These are phyloP conservation scores for Ormyrus nitidulus DNA, from an alignment of 2,888 invertebrate species.

Conservation along the genomic window DNA sequence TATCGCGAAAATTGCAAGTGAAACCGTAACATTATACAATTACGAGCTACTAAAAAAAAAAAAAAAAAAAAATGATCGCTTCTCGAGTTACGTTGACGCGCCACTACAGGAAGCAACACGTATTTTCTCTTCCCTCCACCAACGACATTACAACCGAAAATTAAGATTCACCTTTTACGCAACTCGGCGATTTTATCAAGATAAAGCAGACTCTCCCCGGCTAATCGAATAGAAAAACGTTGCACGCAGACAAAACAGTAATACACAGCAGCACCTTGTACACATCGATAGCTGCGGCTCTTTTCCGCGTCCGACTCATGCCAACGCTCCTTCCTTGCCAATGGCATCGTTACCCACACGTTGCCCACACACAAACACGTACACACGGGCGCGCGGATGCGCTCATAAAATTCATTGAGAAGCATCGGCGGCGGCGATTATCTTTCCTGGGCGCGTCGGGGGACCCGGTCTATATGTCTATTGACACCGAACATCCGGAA, in stretches of 20 bases:
- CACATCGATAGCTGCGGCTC: background rate
- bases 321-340: background rate
- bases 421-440: conserved; percentile 26
- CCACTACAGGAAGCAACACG: too few species aligned
- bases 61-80: background rate
- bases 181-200: too few species aligned
- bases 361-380: background rate
- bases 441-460: conserved; percentile 45
- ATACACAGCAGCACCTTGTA: too few species aligned
- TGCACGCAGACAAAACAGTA: too few species aligned
- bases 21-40: background rate
- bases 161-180: too few species aligned
- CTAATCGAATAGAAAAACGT: too few species aligned
- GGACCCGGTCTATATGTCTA: conserved; percentile 8
- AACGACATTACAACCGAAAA: too few species aligned
- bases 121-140: too few species aligned
- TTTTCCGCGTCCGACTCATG: background rate
- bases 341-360: background rate
- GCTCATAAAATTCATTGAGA: conserved; percentile 23
- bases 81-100: conserved; percentile 4
- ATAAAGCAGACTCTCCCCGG: too few species aligned
- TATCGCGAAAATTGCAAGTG: background rate
- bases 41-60: background rate
- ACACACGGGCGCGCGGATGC: background rate
- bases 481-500: conserved; percentile 49